These are phyloP conservation scores for Manacus vitellinus DNA, from an alignment of 2,113 vertebrate genomes.

Conservation along the genomic window DNA sequence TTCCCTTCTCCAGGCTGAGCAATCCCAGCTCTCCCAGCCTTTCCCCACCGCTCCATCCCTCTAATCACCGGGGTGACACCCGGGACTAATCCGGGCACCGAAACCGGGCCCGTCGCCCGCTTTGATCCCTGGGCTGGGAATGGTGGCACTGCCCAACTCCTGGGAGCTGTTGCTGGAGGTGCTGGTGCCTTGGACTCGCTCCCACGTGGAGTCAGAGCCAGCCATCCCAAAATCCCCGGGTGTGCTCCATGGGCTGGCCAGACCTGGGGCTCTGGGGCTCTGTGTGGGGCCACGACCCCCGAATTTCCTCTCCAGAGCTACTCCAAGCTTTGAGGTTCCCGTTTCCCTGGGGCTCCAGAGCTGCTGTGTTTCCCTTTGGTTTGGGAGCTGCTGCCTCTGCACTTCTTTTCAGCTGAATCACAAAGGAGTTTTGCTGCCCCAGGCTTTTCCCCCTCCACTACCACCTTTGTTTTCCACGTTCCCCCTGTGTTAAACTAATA, in stretches of 20 bases:
- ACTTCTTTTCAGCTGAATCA: background rate
- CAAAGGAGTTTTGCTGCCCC: slow-evolving; percentile 14
- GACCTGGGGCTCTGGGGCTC: fast-evolving
- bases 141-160: fast-evolving
- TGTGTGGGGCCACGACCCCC: background rate
- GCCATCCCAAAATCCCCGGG: fast-evolving
- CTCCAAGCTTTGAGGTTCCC: background rate
- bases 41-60: background rate
- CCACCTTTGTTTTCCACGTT: background rate
- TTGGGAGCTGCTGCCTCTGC: background rate
- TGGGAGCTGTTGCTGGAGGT: fast-evolving
- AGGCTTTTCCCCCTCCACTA: fast-evolving
- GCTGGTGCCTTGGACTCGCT: background rate
- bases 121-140: background rate
- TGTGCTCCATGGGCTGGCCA: background rate
- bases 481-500: background rate
- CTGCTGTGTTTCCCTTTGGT: background rate
- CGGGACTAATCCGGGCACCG: background rate
- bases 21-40: background rate
- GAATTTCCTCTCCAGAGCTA: fast-evolving
- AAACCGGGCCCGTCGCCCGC: background rate
- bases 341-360: background rate
- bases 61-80: fast-evolving
- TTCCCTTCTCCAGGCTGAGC: background rate
- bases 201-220: background rate